Conservation (phyloP, 2,888 invertebrate genomes). For the Reticulitermes lucifugus region DNA sequence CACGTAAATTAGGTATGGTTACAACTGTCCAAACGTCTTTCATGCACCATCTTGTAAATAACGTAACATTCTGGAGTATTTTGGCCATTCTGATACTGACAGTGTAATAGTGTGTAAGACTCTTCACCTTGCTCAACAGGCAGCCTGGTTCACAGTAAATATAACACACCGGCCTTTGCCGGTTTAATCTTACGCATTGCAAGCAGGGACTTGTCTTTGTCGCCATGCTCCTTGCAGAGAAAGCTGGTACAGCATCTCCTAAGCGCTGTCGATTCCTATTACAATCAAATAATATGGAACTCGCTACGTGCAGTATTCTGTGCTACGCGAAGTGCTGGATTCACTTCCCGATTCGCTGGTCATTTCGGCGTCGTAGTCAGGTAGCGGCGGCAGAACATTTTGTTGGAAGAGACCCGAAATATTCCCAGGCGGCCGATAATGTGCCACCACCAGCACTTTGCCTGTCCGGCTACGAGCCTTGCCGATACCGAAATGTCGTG, state of each 20-base stretch:
- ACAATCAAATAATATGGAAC: not conserved
- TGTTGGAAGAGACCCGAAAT: conserved; percentile 77
- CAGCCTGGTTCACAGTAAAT: too few relatives aligned
- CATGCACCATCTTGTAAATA: too few relatives aligned
- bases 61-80: too few relatives aligned
- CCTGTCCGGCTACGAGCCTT: conserved; percentile 83
- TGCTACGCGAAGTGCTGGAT: conserved; percentile 48
- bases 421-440: conserved; percentile 87
- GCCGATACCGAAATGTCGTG: conserved; percentile 82
- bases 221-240: not conserved
- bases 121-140: too few relatives aligned
- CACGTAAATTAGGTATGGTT: too few relatives aligned
- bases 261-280: not conserved
- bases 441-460: conserved; percentile 85
- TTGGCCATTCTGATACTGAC: too few relatives aligned
- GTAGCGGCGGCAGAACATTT: conserved; percentile 80
- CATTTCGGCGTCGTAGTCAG: conserved; percentile 48
- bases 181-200: not conserved
- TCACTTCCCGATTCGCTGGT: conserved; percentile 52
- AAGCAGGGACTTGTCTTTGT: not conserved
- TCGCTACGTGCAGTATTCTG: conserved; percentile 49
- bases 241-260: not conserved
- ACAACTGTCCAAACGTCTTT: too few relatives aligned
- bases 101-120: too few relatives aligned
- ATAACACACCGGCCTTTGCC: too few relatives aligned